Evolutionary conservation across 2,113 vertebrate genomes (phyloP).

Genomic region (Ammodramus savannarum): DNA sequence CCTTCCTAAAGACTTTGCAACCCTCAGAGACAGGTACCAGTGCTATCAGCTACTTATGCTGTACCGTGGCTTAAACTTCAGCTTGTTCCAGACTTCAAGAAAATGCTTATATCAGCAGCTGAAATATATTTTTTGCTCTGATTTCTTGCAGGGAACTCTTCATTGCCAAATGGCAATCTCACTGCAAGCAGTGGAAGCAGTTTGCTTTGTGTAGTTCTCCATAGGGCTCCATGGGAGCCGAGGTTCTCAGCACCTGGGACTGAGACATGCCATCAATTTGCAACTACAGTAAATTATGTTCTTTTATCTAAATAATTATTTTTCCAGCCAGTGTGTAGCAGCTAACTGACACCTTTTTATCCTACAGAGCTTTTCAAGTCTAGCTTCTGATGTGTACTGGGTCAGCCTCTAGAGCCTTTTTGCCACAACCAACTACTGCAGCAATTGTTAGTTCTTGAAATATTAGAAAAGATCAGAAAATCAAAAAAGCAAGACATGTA

Average conservation of each 20-base stretch:
- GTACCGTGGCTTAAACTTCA: not conserved
- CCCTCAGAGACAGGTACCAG: not conserved
- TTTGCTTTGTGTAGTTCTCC: not conserved
- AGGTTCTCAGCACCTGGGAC: not conserved
- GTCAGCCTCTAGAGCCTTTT: not conserved
- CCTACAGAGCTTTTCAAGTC: not conserved
- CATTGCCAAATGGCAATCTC: not conserved
- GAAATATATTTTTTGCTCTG: not conserved
- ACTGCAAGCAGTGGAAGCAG: not conserved
- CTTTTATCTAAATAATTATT: not conserved
- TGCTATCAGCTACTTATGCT: not conserved
- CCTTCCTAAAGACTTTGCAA: not conserved
- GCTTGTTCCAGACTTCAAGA: not conserved
- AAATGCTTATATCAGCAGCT: not conserved
- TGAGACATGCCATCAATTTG: not conserved
- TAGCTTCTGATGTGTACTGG: not conserved
- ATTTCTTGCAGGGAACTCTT: not conserved
- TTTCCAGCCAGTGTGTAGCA: not conserved
- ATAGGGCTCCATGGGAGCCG: not conserved
- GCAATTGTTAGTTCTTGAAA: not conserved
- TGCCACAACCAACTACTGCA: not conserved
- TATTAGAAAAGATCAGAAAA: not conserved
- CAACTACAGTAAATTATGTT: not conserved
- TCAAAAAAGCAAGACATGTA: not conserved
- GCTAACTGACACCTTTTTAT: not conserved